These are phyloP conservation scores for Bos javanicus DNA, from an alignment of 2,113 vertebrate genomes.

Conservation along the genomic window DNA sequence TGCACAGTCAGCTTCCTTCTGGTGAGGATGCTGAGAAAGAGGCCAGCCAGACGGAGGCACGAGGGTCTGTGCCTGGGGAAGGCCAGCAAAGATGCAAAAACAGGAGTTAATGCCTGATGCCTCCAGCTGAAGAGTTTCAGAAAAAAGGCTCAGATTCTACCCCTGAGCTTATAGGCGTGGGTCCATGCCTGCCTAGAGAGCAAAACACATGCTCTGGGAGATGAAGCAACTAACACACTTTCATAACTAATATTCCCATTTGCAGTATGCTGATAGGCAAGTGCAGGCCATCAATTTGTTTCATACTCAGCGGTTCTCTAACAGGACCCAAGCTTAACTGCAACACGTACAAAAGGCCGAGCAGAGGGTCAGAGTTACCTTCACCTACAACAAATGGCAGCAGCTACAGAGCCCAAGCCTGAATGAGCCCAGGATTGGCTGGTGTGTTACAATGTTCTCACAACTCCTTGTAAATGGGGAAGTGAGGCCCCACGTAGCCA, in stretches of 20 bases:
- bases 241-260: neutral
- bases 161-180: neutral
- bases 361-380: neutral
- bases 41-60: neutral
- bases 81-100: neutral
- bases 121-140: neutral
- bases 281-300: rapidly evolving
- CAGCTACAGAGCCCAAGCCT: neutral
- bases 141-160: neutral
- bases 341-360: neutral
- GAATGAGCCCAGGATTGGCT: neutral
- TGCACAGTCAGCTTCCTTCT: neutral
- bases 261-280: neutral
- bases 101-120: neutral
- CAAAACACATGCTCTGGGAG: neutral
- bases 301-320: neutral
- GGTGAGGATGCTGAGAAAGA: neutral
- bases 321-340: neutral
- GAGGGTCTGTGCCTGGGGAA: neutral
- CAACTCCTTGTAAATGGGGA: neutral
- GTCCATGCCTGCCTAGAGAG: neutral
- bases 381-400: neutral
- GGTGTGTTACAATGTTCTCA: neutral
- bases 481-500: rapidly evolving
- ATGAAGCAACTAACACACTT: neutral